Conservation (phyloP, 2,113 vertebrate species). For the Cricetomys ansorgei region DNA sequence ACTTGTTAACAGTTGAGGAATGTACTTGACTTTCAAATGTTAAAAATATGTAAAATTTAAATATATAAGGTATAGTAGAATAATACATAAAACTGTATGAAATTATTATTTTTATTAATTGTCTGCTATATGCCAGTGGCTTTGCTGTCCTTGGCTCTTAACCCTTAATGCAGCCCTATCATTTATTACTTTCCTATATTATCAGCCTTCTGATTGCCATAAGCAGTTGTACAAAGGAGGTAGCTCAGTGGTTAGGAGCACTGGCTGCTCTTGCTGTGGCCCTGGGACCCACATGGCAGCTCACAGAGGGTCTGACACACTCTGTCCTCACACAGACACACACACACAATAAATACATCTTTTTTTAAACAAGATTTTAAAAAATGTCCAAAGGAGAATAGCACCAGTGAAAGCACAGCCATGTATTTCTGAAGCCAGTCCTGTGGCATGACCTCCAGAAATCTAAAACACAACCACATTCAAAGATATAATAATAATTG, state of each 20-base stretch:
- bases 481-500: slow-evolving; percentile 33
- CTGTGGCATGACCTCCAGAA: slow-evolving; percentile 18
- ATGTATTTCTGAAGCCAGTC: slow-evolving; percentile 38
- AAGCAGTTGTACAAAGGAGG: neutral
- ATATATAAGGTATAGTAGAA: neutral
- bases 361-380: neutral
- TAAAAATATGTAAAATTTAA: slow-evolving; percentile 5
- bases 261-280: neutral
- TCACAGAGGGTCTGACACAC: neutral
- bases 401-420: slow-evolving; percentile 33
- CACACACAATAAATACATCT: neutral
- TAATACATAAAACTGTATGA: neutral
- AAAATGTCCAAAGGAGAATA: slow-evolving; percentile 18
- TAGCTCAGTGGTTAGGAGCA: neutral
- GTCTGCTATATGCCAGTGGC: neutral
- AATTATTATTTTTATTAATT: neutral
- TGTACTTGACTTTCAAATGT: neutral
- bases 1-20: neutral
- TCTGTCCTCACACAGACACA: neutral
- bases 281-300: neutral
- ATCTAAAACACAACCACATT: neutral
- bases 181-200: slow-evolving; percentile 24
- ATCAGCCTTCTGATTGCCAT: slow-evolving; percentile 16
- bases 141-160: slow-evolving; percentile 8
- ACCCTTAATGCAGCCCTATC: slow-evolving; percentile 12